These are phyloP conservation scores for Drosophila trapezifrons DNA, from an alignment of 1,140 invertebrate genomes.

Conservation along the genomic window DNA sequence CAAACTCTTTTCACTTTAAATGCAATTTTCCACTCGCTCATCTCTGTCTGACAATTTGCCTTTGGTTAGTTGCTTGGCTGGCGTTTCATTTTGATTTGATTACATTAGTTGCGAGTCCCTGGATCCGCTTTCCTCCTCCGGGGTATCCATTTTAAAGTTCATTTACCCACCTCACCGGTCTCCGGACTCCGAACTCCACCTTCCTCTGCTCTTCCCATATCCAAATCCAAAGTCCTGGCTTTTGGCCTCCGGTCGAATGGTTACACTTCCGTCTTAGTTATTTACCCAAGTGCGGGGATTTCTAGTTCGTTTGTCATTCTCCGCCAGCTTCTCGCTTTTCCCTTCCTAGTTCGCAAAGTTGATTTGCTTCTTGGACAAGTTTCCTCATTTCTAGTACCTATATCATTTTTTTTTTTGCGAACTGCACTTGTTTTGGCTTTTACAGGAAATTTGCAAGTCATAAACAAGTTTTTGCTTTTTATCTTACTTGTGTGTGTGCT, in stretches of 20 bases:
- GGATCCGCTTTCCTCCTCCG: conserved; percentile 25
- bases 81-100: conserved; percentile 76
- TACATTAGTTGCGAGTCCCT: conserved; percentile 63
- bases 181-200: neutral
- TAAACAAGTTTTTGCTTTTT: conserved; percentile 82
- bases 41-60: conserved; percentile 49
- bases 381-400: conserved; percentile 33
- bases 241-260: conserved; percentile 44
- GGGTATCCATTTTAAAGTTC: conserved; percentile 74
- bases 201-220: neutral
- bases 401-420: conserved; percentile 28
- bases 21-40: conserved; percentile 11
- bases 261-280: conserved; percentile 75
- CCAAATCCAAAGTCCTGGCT: conserved; percentile 3
- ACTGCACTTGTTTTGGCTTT: conserved; percentile 66
- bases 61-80: conserved; percentile 65
- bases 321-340: conserved; percentile 8
- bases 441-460: conserved; percentile 79
- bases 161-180: conserved; percentile 62
- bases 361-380: conserved; percentile 51
- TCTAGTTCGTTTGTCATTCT: conserved; percentile 77
- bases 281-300: conserved; percentile 77
- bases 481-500: conserved; percentile 57
- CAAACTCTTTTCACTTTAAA: conserved; percentile 3
- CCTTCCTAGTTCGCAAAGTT: conserved; percentile 23